A percentile compares a stretch with the other conserved stretches of the same genome.
Conservation (phyloP, 2,113 vertebrate genomes). For the Albula glossodonta region DNA sequence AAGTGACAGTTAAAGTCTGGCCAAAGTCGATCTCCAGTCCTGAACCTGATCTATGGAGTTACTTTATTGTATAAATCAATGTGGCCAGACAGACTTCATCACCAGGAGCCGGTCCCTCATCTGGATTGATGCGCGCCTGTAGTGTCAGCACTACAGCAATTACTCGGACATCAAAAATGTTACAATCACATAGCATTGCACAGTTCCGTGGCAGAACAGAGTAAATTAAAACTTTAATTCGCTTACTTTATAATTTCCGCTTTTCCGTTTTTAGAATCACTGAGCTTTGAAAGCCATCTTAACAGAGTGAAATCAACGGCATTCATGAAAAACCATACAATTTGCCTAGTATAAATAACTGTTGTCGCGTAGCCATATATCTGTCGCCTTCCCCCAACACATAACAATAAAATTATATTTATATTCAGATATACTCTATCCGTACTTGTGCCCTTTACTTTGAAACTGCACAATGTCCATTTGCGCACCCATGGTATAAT, state of each 20-base stretch:
- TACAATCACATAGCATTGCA: background rate
- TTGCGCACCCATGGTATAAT: background rate
- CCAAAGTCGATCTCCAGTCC: conserved; percentile 35
- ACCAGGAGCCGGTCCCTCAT: conserved; percentile 21
- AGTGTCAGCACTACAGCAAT: conserved; percentile 21
- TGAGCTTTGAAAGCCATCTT: background rate
- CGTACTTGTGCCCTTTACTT: background rate
- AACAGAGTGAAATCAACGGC: background rate
- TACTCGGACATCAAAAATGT: background rate
- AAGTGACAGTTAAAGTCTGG: conserved; percentile 38
- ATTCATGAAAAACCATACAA: background rate
- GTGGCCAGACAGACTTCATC: conserved; percentile 30
- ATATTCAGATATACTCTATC: no score
- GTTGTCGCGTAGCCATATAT: background rate
- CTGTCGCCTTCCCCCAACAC: background rate
- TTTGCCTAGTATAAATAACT: background rate
- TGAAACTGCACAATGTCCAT: background rate
- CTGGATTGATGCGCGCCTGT: conserved; percentile 13
- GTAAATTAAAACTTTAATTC: background rate
- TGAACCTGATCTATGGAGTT: conserved; percentile 35
- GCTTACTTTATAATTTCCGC: background rate
- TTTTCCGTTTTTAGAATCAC: background rate
- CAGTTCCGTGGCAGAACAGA: background rate
- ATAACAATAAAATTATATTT: no score
- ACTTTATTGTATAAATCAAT: conserved; percentile 39